A percentile compares a stretch with the other conserved stretches of the same genome.
Evolutionary conservation across 2,888 invertebrate species (phyloP).

Genomic region (Salpingus planirostris): DNA sequence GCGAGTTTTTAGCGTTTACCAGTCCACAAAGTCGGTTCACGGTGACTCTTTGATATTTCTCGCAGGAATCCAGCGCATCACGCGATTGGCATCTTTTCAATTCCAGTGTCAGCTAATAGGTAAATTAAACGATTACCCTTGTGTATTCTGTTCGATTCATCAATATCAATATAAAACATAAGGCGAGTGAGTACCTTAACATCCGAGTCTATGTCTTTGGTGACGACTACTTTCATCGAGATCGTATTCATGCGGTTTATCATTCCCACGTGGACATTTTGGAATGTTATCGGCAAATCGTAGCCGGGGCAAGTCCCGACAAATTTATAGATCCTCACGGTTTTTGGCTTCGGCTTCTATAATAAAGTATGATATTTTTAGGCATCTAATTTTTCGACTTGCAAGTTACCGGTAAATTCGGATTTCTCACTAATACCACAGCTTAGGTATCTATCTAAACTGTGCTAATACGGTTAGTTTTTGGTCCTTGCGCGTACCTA

Average conservation of each 20-base stretch:
- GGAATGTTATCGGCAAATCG: background rate
- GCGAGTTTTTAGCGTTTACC: slow-evolving; percentile 18
- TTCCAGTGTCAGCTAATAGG: slow-evolving; percentile 22
- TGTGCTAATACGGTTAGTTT: background rate
- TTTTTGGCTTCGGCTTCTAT: background rate
- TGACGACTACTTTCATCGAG: slow-evolving; percentile 1
- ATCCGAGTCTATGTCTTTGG: background rate
- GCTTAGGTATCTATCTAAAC: too few relatives aligned
- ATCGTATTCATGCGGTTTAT: background rate
- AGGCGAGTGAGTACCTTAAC: too few relatives aligned
- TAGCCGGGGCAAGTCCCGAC: slow-evolving; percentile 1
- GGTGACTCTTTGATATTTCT: slow-evolving; percentile 25
- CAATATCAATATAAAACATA: too few relatives aligned
- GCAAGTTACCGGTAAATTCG: too few relatives aligned
- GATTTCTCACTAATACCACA: too few relatives aligned
- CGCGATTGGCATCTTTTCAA: slow-evolving; percentile 23
- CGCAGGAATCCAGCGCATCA: slow-evolving; percentile 29
- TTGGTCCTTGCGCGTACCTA: background rate
- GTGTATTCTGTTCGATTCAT: too few relatives aligned
- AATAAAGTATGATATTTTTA: too few relatives aligned
- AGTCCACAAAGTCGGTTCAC: slow-evolving; percentile 24
- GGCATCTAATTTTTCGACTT: too few relatives aligned
- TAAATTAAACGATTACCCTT: too few relatives aligned
- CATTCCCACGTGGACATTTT: background rate
- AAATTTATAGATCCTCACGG: slow-evolving; percentile 1